These are phyloP conservation scores for Lophius americanus DNA, from an alignment of 2,797 vertebrate species.

Conservation along the genomic window DNA sequence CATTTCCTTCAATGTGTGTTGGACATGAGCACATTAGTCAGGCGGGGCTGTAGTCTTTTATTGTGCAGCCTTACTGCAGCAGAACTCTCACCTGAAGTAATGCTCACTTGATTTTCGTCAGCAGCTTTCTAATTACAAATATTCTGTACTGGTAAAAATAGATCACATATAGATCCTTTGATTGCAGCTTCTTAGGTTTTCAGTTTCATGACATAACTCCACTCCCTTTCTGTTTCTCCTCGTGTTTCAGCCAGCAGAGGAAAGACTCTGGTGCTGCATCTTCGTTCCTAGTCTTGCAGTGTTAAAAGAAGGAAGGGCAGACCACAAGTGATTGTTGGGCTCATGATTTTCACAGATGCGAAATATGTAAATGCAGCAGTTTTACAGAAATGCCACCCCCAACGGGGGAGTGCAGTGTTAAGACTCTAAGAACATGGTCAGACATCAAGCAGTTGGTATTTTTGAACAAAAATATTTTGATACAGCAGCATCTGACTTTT, in stretches of 20 bases:
- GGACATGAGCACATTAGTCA: no score
- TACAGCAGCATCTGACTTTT: no score
- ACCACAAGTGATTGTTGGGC: conserved; percentile 11
- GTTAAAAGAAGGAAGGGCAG: conserved; percentile 21
- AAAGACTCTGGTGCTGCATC: background rate
- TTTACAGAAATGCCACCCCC: no score
- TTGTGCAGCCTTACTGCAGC: no score
- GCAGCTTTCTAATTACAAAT: conserved; percentile 57
- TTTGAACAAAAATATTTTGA: no score
- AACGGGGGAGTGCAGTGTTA: no score
- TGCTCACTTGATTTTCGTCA: conserved; percentile 20
- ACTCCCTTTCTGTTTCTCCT: background rate
- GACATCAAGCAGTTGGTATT: no score
- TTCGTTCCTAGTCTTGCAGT: conserved; percentile 9
- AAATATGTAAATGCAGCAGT: no score
- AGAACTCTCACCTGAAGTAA: background rate
- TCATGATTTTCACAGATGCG: background rate
- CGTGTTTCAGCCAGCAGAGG: background rate
- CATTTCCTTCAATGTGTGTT: no score
- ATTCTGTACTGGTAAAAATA: conserved; percentile 36
- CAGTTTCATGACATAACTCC: background rate
- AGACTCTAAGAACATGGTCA: no score
- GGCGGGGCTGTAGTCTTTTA: background rate
- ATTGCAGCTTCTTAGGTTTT: conserved; percentile 29
- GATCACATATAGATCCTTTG: conserved; percentile 29